Conservation (phyloP, 2,888 invertebrate genomes). For the Cheilosia grossa region DNA sequence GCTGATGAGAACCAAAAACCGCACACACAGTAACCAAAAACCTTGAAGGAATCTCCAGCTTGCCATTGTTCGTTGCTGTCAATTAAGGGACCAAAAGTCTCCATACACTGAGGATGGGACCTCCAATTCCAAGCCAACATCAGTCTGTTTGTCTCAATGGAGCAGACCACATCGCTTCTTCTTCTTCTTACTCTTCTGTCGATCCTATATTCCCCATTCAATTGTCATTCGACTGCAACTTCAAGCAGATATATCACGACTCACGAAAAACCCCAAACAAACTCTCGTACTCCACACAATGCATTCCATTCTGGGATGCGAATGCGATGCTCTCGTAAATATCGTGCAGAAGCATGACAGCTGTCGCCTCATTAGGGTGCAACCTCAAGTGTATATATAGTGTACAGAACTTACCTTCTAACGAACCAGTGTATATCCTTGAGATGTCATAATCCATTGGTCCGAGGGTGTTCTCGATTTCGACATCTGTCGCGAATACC, state of each 20-base stretch:
- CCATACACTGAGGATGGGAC: not conserved
- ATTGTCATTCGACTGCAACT: conserved; percentile 61
- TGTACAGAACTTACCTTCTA: conserved; percentile 87
- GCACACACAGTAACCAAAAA: conserved; percentile 51
- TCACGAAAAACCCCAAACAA: conserved; percentile 15
- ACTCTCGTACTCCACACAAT: conserved; percentile 20
- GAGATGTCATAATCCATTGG: conserved; percentile 89
- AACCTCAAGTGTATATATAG: conserved; percentile 47
- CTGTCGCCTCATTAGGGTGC: conserved; percentile 67
- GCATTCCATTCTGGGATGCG: conserved; percentile 35
- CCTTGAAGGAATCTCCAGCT: conserved; percentile 53
- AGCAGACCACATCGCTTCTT: conserved; percentile 12
- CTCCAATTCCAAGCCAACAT: not conserved
- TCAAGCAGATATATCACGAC: conserved; percentile 57
- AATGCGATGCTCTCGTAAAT: conserved; percentile 18
- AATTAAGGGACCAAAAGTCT: conserved; percentile 61
- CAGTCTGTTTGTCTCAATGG: not conserved
- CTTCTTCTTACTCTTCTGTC: not conserved
- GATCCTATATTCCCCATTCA: conserved; percentile 37
- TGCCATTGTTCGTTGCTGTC: conserved; percentile 53
- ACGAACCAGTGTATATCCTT: conserved; percentile 89
- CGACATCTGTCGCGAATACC: conserved; percentile 90
- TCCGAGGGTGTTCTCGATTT: conserved; percentile 89
- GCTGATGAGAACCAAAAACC: conserved; percentile 38
- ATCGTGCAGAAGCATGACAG: conserved; percentile 54